Evolutionary conservation across 2,113 vertebrate species (phyloP).

Genomic region (Centropus unirufus): DNA sequence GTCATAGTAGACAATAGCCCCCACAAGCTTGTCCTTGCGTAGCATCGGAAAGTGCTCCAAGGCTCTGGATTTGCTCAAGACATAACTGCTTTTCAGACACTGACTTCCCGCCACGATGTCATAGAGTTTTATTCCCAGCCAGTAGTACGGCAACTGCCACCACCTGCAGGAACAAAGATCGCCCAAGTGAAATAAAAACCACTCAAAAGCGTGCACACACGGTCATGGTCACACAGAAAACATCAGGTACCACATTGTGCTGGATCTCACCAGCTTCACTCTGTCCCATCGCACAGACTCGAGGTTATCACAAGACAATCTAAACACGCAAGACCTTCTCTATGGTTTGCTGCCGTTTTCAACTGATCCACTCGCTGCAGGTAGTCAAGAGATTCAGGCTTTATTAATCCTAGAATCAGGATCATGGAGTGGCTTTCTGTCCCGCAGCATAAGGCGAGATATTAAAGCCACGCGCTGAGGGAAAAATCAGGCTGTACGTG

Average conservation of each 20-base stretch:
- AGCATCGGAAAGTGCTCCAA: constrained; percentile 97
- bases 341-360: neutral
- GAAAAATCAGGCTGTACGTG: neutral
- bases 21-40: constrained; percentile 90
- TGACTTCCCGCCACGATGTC: constrained; percentile 93
- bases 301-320: rapidly evolving
- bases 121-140: constrained; percentile 95
- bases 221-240: rapidly evolving
- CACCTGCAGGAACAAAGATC: constrained; percentile 76
- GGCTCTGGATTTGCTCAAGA: constrained; percentile 91
- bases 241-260: rapidly evolving
- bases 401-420: neutral
- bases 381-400: neutral
- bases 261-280: rapidly evolving
- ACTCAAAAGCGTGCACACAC: rapidly evolving
- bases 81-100: constrained; percentile 93
- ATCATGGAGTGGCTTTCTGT: neutral
- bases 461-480: neutral
- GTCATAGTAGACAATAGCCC: constrained; percentile 97
- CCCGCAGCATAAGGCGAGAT: neutral
- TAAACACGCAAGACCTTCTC: neutral
- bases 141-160: constrained; percentile 99
- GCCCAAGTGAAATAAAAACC: neutral
- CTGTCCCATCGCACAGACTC: rapidly evolving
- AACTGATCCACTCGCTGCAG: neutral